A percentile compares a stretch with the other conserved stretches of the same genome.
Evolutionary conservation across 1,140 invertebrate species (phyloP).

Genomic region (Drosophila sproati): DNA sequence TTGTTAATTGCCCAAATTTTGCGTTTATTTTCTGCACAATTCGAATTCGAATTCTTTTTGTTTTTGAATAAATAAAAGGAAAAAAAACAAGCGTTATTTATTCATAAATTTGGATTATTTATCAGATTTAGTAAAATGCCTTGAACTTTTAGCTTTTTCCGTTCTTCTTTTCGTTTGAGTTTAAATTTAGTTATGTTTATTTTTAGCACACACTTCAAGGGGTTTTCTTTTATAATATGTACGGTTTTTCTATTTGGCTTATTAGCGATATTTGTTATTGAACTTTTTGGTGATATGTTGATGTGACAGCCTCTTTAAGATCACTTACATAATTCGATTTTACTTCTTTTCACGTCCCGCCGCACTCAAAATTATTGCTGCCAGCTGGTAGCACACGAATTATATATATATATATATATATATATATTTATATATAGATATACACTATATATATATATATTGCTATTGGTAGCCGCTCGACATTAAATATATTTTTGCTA

Average conservation of each 20-base stretch:
- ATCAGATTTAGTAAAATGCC: slow-evolving; percentile 41
- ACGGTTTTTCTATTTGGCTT: slow-evolving; percentile 33
- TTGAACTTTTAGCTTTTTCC: slow-evolving; percentile 50
- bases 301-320: slow-evolving; percentile 19
- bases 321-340: slow-evolving; percentile 76
- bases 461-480: slow-evolving; percentile 52
- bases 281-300: slow-evolving; percentile 31
- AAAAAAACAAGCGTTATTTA: slow-evolving; percentile 32
- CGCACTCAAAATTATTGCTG: slow-evolving; percentile 74
- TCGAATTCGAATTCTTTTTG: slow-evolving; percentile 35
- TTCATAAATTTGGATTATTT: slow-evolving; percentile 48
- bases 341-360: slow-evolving; percentile 63
- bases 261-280: slow-evolving; percentile 34
- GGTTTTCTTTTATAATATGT: background rate
- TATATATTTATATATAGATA: slow-evolving; percentile 44
- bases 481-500: slow-evolving; percentile 67
- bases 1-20: slow-evolving; percentile 52
- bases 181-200: slow-evolving; percentile 69
- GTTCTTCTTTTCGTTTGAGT: slow-evolving; percentile 10
- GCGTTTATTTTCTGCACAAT: slow-evolving; percentile 47
- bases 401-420: slow-evolving; percentile 51
- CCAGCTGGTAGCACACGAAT: slow-evolving; percentile 71
- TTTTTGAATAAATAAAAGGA: slow-evolving; percentile 10
- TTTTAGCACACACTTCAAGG: slow-evolving; percentile 58
- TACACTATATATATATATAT: slow-evolving; percentile 45